Base-by-base conservation (phyloP, 2,888 invertebrate genomes). In the Julus scanicus region DNA sequence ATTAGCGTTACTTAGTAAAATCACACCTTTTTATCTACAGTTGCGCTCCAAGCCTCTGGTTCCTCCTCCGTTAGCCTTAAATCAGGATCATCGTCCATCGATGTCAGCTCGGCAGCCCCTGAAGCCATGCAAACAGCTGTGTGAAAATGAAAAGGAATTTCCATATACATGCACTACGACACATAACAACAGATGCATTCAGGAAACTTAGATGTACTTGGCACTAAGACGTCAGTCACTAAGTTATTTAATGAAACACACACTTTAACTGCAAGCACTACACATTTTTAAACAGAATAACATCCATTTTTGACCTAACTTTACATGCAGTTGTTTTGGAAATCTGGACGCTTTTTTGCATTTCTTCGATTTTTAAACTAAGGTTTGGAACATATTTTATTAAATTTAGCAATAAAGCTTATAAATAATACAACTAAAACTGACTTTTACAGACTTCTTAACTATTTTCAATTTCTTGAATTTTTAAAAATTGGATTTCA, bases 41-140 rank as follows among this genome's bases (percentile, higher is more conserved):
- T 95, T 0, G 97, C 96, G 20, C 97, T 97, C 98, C 98, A 99
- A 0, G 97, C 97, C 91, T 99, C 98, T 0, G 97, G 96, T 91
- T 99, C 98, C 39, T 95, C 94, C 80, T 96, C 95, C 8, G 95
- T 96, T 83, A 98, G 93, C 9, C 96, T 96, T 88, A 98, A 93
- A 87, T 94, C 94, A 0, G 96, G 95, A 92, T 98, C 97, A 5
- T 96, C 95, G 86, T 97, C 97, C 85, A 97, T 93, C 91, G 97
- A 96, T 29, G 90, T 90, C 40, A 91, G 90, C 91, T 91, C 90
- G 39, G 86, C 63, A 71, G 88, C 53, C 20, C 88, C 88, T 88
- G 80, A 37, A 86, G 63, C 48, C 86, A 88, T 88, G 63, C 80
- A 87, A 87, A 87, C 63, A 88, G 80, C 80, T 80, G 80, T 80